Evolutionary conservation across 53 echinoderm and acorn worm species (phyloP), one percentile per base, ranked within the genome.

Genomic region (Zoroaster sp.): DNA sequence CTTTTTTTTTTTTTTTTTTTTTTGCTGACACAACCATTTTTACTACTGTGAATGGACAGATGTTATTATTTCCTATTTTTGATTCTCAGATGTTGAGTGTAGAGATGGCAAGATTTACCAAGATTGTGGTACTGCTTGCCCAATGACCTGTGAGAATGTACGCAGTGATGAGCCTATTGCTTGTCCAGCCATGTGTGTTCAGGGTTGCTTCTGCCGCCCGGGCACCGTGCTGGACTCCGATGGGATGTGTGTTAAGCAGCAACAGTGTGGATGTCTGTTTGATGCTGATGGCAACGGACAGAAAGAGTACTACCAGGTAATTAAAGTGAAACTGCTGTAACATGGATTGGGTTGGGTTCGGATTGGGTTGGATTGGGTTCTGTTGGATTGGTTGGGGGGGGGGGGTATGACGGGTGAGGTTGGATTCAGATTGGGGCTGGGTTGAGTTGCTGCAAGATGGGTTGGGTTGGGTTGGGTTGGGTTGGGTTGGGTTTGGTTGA

Each of bases 191-290:
- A 38, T 82, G n/a, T 92, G 92, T 15, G 13, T 68, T 10, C 68
- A 88, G 38, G 92, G 92, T 36, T 92, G 92, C 54, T 81, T 88
- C 75, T 92, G 92, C 35, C 88, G 81, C 1, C 66, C 66, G 3
- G 76, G 83, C 18, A 74, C 82, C 20, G 54, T 75, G 12, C 88
- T 37, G 30, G 81, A 81, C 44, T 81, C 81, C 13, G 81, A 81
- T 41, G 81, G 81, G 44, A 81, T 81, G 81, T 81, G 81, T 5
- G 43, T 81, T 42, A 66, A 67, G 31, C 41, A 66, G 30, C n/a
- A 9, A 38, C 81, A 81, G 81, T 81, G 81, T 41, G 81, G 81
- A 21, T 81, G 81, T 42, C 67, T 81, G 40, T 81, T 41, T 39
- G 81, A 81, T 13, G 67, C 42, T 38, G 81, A 81, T 42, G 67